phyloP scores from a whole-genome alignment of 2,888 invertebrate species.

The Caenorhabditis imperialis region DNA sequence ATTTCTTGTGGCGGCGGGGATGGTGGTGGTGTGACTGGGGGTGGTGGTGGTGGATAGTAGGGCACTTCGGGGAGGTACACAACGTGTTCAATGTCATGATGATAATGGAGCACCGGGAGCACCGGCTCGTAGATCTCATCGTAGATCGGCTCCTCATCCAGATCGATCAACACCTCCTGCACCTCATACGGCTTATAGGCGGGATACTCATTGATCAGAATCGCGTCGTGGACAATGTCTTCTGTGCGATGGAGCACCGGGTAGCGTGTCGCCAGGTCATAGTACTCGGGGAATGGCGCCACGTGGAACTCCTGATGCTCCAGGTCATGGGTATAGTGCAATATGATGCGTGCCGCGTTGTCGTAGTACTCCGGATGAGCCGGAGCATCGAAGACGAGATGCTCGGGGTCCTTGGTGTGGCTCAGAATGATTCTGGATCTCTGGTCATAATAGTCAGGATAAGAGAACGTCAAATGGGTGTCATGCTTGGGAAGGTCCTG shows the following conservation, averaged over 20 bases:
- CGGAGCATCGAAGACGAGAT: neutral
- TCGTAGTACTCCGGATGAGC: conserved; percentile 23
- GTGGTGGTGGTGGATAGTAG: conserved; percentile 19
- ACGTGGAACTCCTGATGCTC: conserved; percentile 14
- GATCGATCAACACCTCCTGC: conserved; percentile 22
- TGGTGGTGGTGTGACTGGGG: conserved; percentile 3
- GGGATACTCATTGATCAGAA: conserved; percentile 13
- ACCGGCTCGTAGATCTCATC: conserved; percentile 38
- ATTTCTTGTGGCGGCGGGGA: conserved; percentile 1
- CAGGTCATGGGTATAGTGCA: conserved; percentile 21
- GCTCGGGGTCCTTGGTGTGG: conserved; percentile 5
- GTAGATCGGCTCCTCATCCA: conserved; percentile 18
- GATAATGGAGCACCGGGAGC: conserved; percentile 3
- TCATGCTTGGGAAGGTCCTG: conserved; percentile 13
- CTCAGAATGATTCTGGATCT: conserved; percentile 10
- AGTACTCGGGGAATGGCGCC: conserved; percentile 9
- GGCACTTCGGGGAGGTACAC: conserved; percentile 18
- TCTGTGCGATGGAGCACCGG: conserved; percentile 7
- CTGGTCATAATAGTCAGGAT: conserved; percentile 33
- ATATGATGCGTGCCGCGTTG: conserved; percentile 1
- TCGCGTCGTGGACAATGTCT: conserved; percentile 19
- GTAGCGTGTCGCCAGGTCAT: conserved; percentile 25
- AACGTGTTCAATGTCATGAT: conserved; percentile 2
- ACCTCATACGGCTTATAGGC: conserved; percentile 27
- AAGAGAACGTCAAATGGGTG: conserved; percentile 11